Evolutionary conservation across 2,797 vertebrate species (phyloP).

Genomic region (Bucorvus abyssinicus): DNA sequence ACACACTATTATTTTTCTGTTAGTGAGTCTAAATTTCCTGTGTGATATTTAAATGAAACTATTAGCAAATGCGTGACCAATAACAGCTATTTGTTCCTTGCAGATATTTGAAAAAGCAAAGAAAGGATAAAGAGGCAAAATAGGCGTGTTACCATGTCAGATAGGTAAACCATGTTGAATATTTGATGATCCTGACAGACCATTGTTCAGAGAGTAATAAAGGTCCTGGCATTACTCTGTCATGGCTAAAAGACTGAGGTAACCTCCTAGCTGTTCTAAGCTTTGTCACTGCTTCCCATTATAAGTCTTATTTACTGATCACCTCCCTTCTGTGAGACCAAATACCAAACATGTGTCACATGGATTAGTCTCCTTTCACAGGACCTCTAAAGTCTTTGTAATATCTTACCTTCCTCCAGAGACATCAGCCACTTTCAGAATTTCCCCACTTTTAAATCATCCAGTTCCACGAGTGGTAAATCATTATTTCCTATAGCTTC

Average conservation of each 20-base stretch:
- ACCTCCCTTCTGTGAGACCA: neutral
- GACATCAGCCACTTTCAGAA: neutral
- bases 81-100: neutral
- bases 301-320: neutral
- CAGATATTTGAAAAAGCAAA: neutral
- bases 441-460: neutral
- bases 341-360: neutral
- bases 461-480: neutral
- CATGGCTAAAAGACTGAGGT: neutral
- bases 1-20: neutral
- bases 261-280: neutral
- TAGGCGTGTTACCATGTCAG: neutral
- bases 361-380: neutral
- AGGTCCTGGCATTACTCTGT: neutral
- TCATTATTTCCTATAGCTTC: neutral
- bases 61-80: neutral
- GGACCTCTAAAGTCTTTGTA: neutral
- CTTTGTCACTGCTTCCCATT: neutral
- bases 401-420: neutral
- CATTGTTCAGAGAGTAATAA: neutral
- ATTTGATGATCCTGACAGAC: neutral
- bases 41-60: neutral
- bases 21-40: neutral
- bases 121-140: neutral
- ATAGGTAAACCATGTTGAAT: neutral